Conservation (phyloP, 1,140 invertebrate species). For the Cotesia vestalis region DNA sequence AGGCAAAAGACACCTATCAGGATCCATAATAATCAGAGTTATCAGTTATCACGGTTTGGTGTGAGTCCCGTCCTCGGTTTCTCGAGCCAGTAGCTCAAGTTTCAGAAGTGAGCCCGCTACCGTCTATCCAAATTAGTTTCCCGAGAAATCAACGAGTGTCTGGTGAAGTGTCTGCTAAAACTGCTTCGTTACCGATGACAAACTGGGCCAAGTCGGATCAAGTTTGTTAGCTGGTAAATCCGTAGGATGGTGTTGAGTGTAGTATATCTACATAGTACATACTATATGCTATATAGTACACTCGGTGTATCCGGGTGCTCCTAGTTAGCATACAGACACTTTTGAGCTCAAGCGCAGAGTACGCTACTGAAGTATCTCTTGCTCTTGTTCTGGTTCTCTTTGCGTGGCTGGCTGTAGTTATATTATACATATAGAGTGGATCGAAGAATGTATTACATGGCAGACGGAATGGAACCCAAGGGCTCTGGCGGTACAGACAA, state of each 20-base stretch:
- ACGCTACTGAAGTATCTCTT: too few relatives aligned
- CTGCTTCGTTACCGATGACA: constrained; percentile 29
- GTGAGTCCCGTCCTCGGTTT: background rate
- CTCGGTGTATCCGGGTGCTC: too few relatives aligned
- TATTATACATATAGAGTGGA: too few relatives aligned
- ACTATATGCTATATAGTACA: too few relatives aligned
- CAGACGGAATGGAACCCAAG: background rate
- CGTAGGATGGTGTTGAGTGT: background rate
- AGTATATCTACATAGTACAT: too few relatives aligned
- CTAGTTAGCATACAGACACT: too few relatives aligned
- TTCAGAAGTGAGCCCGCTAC: background rate
- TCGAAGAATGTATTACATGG: too few relatives aligned
- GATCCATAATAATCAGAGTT: background rate
- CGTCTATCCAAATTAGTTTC: constrained; percentile 31
- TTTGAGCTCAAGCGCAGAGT: background rate
- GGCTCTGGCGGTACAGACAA: constrained; percentile 6
- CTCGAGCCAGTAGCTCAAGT: constrained; percentile 25
- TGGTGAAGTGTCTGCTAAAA: background rate
- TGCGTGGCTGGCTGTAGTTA: too few relatives aligned
- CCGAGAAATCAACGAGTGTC: constrained; percentile 12
- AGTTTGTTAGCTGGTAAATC: background rate
- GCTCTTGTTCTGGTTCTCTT: too few relatives aligned
- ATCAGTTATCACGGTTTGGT: constrained; percentile 3
- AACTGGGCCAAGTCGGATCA: constrained; percentile 23
- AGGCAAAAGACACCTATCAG: constrained; percentile 11